Conservation (phyloP, 2,888 invertebrate species). For the Oligia latruncula region DNA sequence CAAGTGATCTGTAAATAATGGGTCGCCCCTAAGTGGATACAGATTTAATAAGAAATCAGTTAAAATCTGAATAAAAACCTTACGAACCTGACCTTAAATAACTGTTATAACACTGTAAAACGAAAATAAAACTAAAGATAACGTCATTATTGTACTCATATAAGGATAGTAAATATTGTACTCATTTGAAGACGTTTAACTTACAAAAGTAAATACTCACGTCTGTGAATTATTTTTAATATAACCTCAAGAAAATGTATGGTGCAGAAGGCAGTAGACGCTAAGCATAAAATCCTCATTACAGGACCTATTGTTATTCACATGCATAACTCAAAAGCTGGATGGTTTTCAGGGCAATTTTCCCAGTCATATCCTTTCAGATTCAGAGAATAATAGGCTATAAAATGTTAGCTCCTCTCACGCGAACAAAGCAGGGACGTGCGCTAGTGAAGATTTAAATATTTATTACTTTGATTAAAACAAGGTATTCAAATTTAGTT, state of each 20-base stretch:
- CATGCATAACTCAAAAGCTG: conserved; percentile 57
- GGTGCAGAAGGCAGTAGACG: conserved; percentile 20
- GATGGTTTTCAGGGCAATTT: conserved; percentile 63
- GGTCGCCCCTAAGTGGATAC: neutral
- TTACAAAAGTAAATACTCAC: conserved; percentile 3
- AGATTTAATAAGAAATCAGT: neutral
- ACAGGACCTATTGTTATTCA: conserved; percentile 58
- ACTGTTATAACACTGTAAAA: neutral
- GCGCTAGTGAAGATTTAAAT: conserved; percentile 58
- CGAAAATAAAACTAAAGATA: neutral
- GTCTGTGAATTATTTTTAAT: conserved; percentile 17
- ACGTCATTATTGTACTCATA: neutral
- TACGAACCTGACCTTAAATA: neutral
- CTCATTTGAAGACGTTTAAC: neutral
- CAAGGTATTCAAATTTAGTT: conserved; percentile 57
- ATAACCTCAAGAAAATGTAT: conserved; percentile 19
- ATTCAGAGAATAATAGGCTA: conserved; percentile 61
- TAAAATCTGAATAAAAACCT: neutral
- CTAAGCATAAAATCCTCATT: conserved; percentile 59
- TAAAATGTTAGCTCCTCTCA: conserved; percentile 62
- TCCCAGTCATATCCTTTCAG: conserved; percentile 63
- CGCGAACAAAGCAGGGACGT: conserved; percentile 49
- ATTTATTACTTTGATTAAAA: conserved; percentile 65
- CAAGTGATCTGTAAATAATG: conserved; percentile 11
- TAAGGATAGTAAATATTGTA: neutral